phyloP scores from a whole-genome alignment of 2,113 vertebrate species.

The Labrus mixtus region DNA sequence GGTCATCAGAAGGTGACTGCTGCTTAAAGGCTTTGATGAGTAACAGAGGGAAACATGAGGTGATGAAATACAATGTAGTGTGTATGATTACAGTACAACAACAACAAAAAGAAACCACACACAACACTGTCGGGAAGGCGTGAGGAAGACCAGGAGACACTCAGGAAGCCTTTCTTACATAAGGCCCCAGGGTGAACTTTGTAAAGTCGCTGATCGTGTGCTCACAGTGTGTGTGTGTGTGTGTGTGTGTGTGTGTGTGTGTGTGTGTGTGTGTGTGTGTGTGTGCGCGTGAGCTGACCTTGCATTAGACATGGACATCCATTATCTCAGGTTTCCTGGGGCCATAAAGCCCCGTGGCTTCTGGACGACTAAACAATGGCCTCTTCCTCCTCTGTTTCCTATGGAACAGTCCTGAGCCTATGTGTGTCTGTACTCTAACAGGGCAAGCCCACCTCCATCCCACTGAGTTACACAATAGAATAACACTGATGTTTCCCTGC shows the following conservation, averaged over 20 bases:
- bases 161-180: slow-evolving; percentile 69
- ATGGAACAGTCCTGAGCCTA: slow-evolving; percentile 54
- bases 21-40: slow-evolving; percentile 47
- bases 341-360: slow-evolving; percentile 66
- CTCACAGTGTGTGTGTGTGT: slow-evolving; percentile 46
- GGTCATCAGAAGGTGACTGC: slow-evolving; percentile 20
- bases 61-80: slow-evolving; percentile 35
- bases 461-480: slow-evolving; percentile 51
- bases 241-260: slow-evolving; percentile 49
- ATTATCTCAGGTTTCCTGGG: slow-evolving; percentile 80
- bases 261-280: slow-evolving; percentile 44
- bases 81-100: slow-evolving; percentile 27
- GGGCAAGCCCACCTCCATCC: slow-evolving; percentile 51
- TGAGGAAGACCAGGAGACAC: slow-evolving; percentile 53
- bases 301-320: slow-evolving; percentile 69
- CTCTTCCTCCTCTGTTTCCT: slow-evolving; percentile 79
- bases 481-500: slow-evolving; percentile 28
- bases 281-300: slow-evolving; percentile 69
- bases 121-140: slow-evolving; percentile 53
- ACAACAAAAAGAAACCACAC: too few relatives aligned
- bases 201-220: slow-evolving; percentile 45
- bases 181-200: slow-evolving; percentile 37
- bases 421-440: slow-evolving; percentile 38
- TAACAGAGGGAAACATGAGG: slow-evolving; percentile 40
- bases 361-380: slow-evolving; percentile 78